Percentiles rank a stretch among this genome's conserved stretches.
These are phyloP conservation scores for Isaurus tuberculatus DNA, from an alignment of 92 coral and sea anemone genomes.

Conservation along the genomic window DNA sequence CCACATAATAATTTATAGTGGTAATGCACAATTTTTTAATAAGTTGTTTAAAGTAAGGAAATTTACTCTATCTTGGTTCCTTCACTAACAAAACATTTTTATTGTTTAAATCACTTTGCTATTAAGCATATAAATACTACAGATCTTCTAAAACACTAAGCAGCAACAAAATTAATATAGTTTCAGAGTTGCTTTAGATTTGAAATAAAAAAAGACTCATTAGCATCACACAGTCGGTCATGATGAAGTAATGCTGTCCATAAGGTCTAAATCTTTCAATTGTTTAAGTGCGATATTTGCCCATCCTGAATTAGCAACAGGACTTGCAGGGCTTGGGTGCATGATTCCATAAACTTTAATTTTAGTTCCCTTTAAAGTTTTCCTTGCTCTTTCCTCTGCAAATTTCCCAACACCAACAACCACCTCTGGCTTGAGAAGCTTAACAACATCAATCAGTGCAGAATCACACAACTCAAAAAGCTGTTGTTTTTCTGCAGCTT, in stretches of 20 bases:
- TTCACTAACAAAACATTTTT: too few relatives aligned
- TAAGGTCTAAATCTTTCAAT: slow-evolving; percentile 58
- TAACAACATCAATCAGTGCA: slow-evolving; percentile 58
- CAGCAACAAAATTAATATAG: too few relatives aligned
- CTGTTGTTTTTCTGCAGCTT: slow-evolving; percentile 55
- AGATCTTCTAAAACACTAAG: too few relatives aligned
- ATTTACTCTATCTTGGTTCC: too few relatives aligned
- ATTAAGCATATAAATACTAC: too few relatives aligned
- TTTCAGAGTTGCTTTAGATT: too few relatives aligned
- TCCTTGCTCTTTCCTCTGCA: slow-evolving; percentile 78
- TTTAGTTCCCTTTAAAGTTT: slow-evolving; percentile 51
- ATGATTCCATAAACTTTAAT: slow-evolving; percentile 59
- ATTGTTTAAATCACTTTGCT: too few relatives aligned
- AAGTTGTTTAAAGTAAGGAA: too few relatives aligned
- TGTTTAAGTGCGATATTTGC: slow-evolving; percentile 66
- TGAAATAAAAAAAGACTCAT: too few relatives aligned
- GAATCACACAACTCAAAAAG: slow-evolving; percentile 72
- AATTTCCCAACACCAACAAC: slow-evolving; percentile 87
- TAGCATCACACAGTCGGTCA: too few relatives aligned
- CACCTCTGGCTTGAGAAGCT: slow-evolving; percentile 60
- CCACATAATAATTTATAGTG: too few relatives aligned
- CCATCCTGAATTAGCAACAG: slow-evolving; percentile 84
- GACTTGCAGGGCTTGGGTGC: slow-evolving; percentile 94
- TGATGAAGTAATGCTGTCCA: slow-evolving; percentile 43
- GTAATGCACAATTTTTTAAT: too few relatives aligned